Evolutionary conservation across 2,113 vertebrate genomes (phyloP), one percentile per base, ranked within the genome.

Genomic region (Chrysochloris asiatica): DNA sequence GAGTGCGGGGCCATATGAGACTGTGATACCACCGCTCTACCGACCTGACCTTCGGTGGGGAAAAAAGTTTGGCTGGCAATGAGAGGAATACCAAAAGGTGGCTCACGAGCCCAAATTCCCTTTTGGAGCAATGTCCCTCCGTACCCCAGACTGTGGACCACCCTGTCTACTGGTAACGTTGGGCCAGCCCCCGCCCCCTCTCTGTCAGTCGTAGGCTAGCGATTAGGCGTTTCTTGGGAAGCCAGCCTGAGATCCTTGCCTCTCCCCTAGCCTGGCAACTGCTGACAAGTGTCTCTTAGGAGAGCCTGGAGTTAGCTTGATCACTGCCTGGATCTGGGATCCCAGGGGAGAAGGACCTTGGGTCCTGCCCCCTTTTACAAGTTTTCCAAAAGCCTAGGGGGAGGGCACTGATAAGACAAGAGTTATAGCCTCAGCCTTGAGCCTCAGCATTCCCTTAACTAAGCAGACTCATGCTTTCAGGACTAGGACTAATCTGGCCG

Each of bases 161-260:
- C 41, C 4, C 8, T 38, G 36, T 13, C 69, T 41, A 2, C 33
- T 19, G 17, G 45, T 91, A 91, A 91, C 87, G 86, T 88, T 93
- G 85, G 67, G 38, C 77, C n/a, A 87, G 78, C 54, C 50, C 26
- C 85, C 91, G 52, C 41, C 43, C n/a, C 26, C 30, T 21, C 43
- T 91, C 33, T 72, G 41, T 52, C 83, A 65, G 12, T 22, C 52
- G 4, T 22, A 11, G 22, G 41, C 71, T 72, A 73, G 21, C 72
- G 36, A 1, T 77, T 81, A 65, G 52, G n/a, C 63, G 67, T 13
- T 87, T 71, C 71, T 79, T 91, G 47, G n/a, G 69, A 87, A 89
- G 59, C 43, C 87, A 56, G 12, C 33, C 56, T 59, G 83, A 71
- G 41, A 48, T 45, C 52, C 43, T 75, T 56, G 22, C 61, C 48